These are phyloP conservation scores for Chlorodrepanis virens DNA, from an alignment of 2,113 vertebrate species.

Conservation along the genomic window DNA sequence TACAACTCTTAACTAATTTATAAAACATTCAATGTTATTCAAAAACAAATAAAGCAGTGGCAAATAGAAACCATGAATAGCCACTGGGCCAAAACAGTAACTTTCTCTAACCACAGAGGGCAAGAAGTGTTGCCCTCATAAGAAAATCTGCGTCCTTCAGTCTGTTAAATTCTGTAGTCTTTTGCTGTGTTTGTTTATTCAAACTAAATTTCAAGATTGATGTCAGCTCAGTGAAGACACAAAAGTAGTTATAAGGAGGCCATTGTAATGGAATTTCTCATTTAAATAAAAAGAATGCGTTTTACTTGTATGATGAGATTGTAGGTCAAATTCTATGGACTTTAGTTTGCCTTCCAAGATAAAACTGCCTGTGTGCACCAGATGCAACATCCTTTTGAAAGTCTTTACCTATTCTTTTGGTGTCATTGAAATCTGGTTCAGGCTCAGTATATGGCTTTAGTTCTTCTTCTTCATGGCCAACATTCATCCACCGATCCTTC, in stretches of 20 bases:
- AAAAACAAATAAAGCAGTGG: neutral
- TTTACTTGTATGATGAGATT: neutral
- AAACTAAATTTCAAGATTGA: neutral
- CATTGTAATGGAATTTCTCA: neutral
- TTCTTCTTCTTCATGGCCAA: conserved; percentile 94
- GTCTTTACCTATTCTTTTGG: conserved; percentile 88
- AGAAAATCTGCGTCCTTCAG: neutral
- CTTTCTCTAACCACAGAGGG: accelerated
- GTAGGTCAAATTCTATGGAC: neutral
- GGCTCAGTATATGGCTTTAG: conserved; percentile 92
- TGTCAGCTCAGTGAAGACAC: neutral
- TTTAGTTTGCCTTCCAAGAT: neutral
- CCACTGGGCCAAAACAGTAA: neutral
- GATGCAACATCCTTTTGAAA: neutral
- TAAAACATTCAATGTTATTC: neutral
- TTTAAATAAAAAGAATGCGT: neutral
- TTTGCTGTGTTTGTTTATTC: neutral
- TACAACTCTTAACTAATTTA: neutral
- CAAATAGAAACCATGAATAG: neutral
- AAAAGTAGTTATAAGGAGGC: neutral
- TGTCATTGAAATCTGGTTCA: conserved; percentile 89
- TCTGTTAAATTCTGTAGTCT: neutral
- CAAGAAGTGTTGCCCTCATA: neutral
- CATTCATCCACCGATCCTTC: conserved; percentile 98
- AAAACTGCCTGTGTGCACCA: neutral